phyloP scores from a whole-genome alignment of 1,140 invertebrate genomes.

The Heliconius melpomene region DNA sequence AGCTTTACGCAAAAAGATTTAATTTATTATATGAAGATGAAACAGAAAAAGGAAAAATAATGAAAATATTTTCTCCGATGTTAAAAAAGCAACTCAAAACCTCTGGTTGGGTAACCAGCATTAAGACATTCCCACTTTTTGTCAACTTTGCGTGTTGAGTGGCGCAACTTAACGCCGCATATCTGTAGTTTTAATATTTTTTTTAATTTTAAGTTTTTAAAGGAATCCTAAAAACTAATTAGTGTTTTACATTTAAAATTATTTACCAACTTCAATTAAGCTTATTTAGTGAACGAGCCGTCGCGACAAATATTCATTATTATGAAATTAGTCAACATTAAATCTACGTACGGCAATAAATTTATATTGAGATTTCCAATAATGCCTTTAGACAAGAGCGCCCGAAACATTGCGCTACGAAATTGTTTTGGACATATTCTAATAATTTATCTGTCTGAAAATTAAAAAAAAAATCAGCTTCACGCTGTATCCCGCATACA shows the following conservation, averaged over 20 bases:
- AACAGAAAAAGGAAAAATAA: background rate
- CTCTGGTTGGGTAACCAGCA: too few relatives aligned
- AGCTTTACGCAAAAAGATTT: background rate
- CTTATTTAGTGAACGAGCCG: conserved; percentile 29
- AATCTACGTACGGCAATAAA: conserved; percentile 53
- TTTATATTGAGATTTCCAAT: conserved; percentile 58
- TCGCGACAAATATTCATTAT: conserved; percentile 36
- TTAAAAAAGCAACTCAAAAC: too few relatives aligned
- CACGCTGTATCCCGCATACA: too few relatives aligned
- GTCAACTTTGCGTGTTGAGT: too few relatives aligned
- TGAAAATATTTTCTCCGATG: background rate
- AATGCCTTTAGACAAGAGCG: conserved; percentile 59
- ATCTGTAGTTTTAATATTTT: too few relatives aligned
- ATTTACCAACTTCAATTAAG: conserved; percentile 25
- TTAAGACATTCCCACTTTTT: too few relatives aligned
- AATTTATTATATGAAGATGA: conserved; percentile 14
- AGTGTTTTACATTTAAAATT: background rate
- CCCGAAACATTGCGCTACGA: conserved; percentile 20
- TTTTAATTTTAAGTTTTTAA: too few relatives aligned
- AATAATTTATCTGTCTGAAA: background rate
- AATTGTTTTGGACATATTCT: background rate
- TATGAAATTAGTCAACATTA: conserved; percentile 40
- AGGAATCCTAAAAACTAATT: too few relatives aligned
- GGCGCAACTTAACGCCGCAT: too few relatives aligned
- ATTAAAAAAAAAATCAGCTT: too few relatives aligned